phyloP scores from a whole-genome alignment of 2,888 invertebrate genomes.

The Shargacucullia verbasci region DNA sequence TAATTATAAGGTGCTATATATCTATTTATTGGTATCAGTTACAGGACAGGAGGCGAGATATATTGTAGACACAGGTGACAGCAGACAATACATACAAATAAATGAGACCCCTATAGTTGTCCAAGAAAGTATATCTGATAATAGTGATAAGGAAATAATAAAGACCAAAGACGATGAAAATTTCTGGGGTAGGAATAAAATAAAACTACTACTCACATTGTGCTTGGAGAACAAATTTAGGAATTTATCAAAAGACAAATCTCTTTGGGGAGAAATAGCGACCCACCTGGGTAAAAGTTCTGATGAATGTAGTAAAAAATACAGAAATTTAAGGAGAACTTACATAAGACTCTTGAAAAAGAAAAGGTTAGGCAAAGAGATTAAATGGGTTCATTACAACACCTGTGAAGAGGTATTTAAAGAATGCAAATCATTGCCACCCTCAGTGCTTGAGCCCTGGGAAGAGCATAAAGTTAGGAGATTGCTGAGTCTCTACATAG shows the following conservation, averaged over 20 bases:
- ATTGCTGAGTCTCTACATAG: constrained; percentile 77
- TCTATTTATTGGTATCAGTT: constrained; percentile 55
- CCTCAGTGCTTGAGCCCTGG: constrained; percentile 76
- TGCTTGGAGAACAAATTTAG: constrained; percentile 74
- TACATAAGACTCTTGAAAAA: constrained; percentile 82
- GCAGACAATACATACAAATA: constrained; percentile 74
- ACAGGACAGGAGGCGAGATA: constrained; percentile 76
- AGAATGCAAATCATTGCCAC: constrained; percentile 74
- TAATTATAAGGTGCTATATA: too few relatives aligned
- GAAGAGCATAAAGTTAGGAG: constrained; percentile 77
- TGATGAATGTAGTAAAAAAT: constrained; percentile 80
- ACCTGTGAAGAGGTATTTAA: constrained; percentile 82
- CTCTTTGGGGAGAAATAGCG: constrained; percentile 75
- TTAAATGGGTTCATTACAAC: constrained; percentile 82
- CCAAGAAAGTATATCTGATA: constrained; percentile 58
- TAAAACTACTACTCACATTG: constrained; percentile 74
- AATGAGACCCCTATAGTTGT: constrained; percentile 62
- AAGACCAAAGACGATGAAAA: constrained; percentile 67
- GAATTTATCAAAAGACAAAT: constrained; percentile 68
- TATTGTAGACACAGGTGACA: constrained; percentile 73
- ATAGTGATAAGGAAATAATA: constrained; percentile 55
- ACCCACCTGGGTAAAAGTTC: constrained; percentile 69
- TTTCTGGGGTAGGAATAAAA: constrained; percentile 81
- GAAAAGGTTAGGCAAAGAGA: constrained; percentile 77
- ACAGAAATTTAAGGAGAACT: constrained; percentile 77